Conservation (phyloP, 1,140 invertebrate species). For the Eupristina koningsbergeri region DNA sequence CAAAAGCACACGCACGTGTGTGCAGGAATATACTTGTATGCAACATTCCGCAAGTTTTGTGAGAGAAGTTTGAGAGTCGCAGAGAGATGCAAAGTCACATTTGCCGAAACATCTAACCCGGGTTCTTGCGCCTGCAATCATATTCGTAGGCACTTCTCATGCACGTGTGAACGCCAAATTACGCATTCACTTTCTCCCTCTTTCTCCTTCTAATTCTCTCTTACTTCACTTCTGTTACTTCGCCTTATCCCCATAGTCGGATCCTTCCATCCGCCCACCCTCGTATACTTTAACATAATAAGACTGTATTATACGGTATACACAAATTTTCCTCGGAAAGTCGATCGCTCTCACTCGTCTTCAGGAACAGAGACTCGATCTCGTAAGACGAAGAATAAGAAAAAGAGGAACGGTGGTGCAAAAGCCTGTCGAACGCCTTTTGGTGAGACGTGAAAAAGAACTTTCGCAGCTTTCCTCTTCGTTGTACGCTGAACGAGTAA, state of each 20-base stretch:
- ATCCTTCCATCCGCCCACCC: slow-evolving; percentile 33
- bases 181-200: slow-evolving; percentile 58
- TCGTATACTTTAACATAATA: slow-evolving; percentile 71
- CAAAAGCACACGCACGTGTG: too few relatives aligned
- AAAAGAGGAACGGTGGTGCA: not conserved
- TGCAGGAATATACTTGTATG: too few relatives aligned
- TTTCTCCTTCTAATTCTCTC: not conserved
- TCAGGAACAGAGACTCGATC: slow-evolving; percentile 16
- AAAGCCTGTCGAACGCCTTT: slow-evolving; percentile 25
- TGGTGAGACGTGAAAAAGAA: slow-evolving; percentile 19
- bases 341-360: slow-evolving; percentile 21
- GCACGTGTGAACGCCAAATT: slow-evolving; percentile 59
- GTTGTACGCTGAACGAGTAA: slow-evolving; percentile 14
- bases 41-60: slow-evolving; percentile 37
- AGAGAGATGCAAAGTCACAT: slow-evolving; percentile 42
- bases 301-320: slow-evolving; percentile 67
- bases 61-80: slow-evolving; percentile 18
- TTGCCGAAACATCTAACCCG: slow-evolving; percentile 44
- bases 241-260: slow-evolving; percentile 33
- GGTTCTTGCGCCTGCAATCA: slow-evolving; percentile 36
- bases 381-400: not conserved
- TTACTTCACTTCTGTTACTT: not conserved
- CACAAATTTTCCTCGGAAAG: slow-evolving; percentile 63
- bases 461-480: slow-evolving; percentile 23
- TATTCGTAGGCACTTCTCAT: slow-evolving; percentile 38